Percentiles rank a stretch among this genome's conserved stretches.
Evolutionary conservation across 2,797 vertebrate genomes (phyloP).

Genomic region (Meriones psammophilus): DNA sequence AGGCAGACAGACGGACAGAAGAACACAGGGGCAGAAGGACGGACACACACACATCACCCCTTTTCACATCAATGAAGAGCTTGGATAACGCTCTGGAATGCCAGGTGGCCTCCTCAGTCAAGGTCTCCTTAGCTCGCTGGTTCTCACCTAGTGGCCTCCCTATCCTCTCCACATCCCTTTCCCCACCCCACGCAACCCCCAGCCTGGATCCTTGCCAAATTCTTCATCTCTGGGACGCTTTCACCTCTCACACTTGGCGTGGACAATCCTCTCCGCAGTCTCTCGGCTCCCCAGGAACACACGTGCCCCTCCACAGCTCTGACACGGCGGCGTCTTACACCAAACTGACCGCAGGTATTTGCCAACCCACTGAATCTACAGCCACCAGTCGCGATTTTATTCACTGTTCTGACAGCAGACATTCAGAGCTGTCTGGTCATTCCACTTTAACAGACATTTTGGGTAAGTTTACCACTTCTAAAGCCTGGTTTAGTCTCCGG

Average conservation of each 20-base stretch:
- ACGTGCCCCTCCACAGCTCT: background rate
- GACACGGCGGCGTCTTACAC: background rate
- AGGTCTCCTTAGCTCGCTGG: too few relatives aligned
- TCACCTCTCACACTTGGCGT: background rate
- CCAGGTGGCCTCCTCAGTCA: background rate
- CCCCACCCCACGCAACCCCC: background rate
- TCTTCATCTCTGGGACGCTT: background rate
- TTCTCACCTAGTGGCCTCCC: background rate
- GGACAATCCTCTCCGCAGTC: background rate
- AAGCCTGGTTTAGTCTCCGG: background rate
- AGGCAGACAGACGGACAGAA: background rate
- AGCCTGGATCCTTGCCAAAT: background rate
- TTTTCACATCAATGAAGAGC: background rate
- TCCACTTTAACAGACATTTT: background rate
- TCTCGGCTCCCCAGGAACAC: background rate
- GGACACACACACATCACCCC: background rate
- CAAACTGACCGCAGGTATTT: background rate
- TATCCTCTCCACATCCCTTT: background rate
- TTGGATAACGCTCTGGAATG: background rate
- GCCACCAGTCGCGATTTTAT: background rate
- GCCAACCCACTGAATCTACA: background rate
- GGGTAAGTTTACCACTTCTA: background rate
- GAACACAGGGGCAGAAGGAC: background rate
- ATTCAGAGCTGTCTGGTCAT: background rate
- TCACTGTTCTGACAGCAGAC: background rate